These are phyloP conservation scores for Atherix ibis DNA, from an alignment of 2,888 invertebrate genomes.

Conservation along the genomic window DNA sequence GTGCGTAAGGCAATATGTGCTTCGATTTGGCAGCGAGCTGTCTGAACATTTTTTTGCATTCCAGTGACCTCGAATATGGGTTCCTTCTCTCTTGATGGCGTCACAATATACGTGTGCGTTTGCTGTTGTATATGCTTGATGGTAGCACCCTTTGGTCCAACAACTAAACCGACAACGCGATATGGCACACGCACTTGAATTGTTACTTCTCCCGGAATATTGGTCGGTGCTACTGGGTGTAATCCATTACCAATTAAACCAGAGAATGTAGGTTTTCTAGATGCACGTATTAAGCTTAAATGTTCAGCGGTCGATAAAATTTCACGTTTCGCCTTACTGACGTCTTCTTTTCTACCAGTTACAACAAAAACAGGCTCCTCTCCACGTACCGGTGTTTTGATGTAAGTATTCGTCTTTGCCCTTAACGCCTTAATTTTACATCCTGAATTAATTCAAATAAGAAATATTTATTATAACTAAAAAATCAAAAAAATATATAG, in stretches of 20 bases:
- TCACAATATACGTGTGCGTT: constrained; percentile 97
- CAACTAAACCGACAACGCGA: constrained; percentile 95
- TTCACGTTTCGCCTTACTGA: constrained; percentile 90
- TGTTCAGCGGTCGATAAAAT: constrained; percentile 98
- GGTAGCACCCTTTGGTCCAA: no score
- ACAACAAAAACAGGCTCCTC: constrained; percentile 99
- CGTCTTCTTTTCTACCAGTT: constrained; percentile 96
- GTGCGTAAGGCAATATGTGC: constrained; percentile 96
- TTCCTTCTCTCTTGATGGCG: constrained; percentile 95
- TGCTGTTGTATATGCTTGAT: no score
- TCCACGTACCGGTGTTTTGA: constrained; percentile 96
- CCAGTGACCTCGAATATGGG: constrained; percentile 99
- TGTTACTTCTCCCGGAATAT: constrained; percentile 84
- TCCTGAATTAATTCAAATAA: no score
- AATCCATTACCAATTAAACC: constrained; percentile 33
- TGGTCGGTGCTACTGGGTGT: constrained; percentile 71
- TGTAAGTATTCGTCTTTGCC: constrained; percentile 97
- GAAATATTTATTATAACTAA: no score
- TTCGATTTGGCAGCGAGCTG: constrained; percentile 91
- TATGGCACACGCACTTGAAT: constrained; percentile 96
- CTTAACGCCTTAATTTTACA: constrained; percentile 99
- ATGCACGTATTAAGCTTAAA: constrained; percentile 94
- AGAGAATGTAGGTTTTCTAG: constrained; percentile 59
- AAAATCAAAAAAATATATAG: no score
- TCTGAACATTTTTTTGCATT: constrained; percentile 90